These are phyloP conservation scores for Drosophila kohkoa DNA, from an alignment of 1,140 invertebrate species.

Conservation along the genomic window DNA sequence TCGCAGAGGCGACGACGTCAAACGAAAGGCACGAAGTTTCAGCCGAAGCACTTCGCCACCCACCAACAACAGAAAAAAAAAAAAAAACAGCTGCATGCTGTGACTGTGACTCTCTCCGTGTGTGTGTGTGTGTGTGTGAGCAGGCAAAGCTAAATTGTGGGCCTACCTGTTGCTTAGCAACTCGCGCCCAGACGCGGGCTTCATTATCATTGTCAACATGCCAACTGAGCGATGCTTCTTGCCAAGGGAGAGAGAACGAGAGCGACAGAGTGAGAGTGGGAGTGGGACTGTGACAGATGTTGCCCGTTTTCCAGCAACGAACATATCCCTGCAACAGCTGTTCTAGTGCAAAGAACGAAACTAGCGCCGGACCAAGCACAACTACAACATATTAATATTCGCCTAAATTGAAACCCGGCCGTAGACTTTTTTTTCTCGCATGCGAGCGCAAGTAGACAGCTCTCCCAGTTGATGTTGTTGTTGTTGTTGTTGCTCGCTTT, in stretches of 20 bases:
- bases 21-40: slow-evolving; percentile 9
- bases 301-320: slow-evolving; percentile 6
- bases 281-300: slow-evolving; percentile 34
- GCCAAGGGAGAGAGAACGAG: background rate
- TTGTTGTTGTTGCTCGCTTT: slow-evolving; percentile 13
- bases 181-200: slow-evolving; percentile 42
- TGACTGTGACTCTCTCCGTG: background rate
- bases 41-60: background rate
- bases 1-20: slow-evolving; percentile 37
- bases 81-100: slow-evolving; percentile 45
- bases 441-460: slow-evolving; percentile 25
- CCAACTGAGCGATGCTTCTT: slow-evolving; percentile 5
- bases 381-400: slow-evolving; percentile 14
- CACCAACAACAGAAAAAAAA: background rate
- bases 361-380: slow-evolving; percentile 1
- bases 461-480: background rate
- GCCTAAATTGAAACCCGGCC: slow-evolving; percentile 3
- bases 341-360: slow-evolving; percentile 7
- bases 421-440: background rate
- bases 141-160: slow-evolving; percentile 48
- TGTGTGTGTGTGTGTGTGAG: slow-evolving; percentile 5
- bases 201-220: slow-evolving; percentile 46
- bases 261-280: background rate
- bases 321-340: slow-evolving; percentile 34
- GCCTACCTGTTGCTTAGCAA: slow-evolving; percentile 80